These are phyloP conservation scores for Sprattus sprattus DNA, from an alignment of 2,113 vertebrate genomes.

Conservation along the genomic window DNA sequence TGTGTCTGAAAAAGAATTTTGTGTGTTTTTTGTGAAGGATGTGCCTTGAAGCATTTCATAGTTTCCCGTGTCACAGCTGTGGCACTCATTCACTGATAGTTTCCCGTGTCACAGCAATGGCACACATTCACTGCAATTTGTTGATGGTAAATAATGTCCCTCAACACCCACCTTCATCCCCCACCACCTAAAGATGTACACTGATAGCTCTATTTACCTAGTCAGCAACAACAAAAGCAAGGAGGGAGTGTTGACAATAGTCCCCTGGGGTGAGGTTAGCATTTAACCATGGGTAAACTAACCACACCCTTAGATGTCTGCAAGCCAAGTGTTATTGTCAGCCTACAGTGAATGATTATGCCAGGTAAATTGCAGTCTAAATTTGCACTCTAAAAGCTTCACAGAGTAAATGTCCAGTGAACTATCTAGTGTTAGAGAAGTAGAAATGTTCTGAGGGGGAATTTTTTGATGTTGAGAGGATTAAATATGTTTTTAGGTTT, in stretches of 20 bases:
- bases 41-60: not conserved
- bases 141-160: constrained; percentile 37
- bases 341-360: constrained; percentile 2
- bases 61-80: not conserved
- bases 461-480: not conserved
- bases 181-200: not conserved
- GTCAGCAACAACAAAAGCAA: constrained; percentile 19
- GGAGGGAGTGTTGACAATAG: constrained; percentile 26
- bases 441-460: not conserved
- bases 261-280: constrained; percentile 10
- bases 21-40: not conserved
- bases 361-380: constrained; percentile 20
- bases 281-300: constrained; percentile 34
- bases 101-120: not conserved
- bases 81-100: too few species aligned
- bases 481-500: not conserved
- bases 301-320: constrained; percentile 44
- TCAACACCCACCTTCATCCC: constrained; percentile 8
- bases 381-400: not conserved
- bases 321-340: constrained; percentile 1
- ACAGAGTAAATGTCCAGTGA: not conserved
- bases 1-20: not conserved
- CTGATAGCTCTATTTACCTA: constrained; percentile 23
- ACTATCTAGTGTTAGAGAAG: not conserved
- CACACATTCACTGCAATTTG: constrained; percentile 21